phyloP scores from a whole-genome alignment of 2,113 vertebrate genomes.

The Sebastes schlegelii region DNA sequence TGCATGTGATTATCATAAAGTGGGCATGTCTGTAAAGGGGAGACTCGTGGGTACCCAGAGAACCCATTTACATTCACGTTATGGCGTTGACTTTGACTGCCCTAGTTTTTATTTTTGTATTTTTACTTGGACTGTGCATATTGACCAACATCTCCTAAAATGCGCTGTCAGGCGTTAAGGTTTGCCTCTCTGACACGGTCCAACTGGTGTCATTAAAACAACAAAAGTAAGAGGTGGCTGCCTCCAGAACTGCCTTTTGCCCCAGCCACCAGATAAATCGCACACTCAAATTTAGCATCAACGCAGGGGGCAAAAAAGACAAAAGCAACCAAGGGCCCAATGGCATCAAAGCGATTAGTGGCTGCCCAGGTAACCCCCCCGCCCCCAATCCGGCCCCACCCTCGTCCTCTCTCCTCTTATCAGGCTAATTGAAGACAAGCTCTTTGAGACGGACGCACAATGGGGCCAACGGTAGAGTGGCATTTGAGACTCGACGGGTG shows the following conservation, averaged over 20 bases:
- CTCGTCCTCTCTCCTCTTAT: constrained; percentile 76
- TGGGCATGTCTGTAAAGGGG: no score
- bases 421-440: constrained; percentile 86
- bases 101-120: neutral
- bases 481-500: constrained; percentile 79
- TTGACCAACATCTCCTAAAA: neutral
- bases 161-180: neutral
- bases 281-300: constrained; percentile 65
- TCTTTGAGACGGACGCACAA: constrained; percentile 80
- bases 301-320: constrained; percentile 65
- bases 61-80: no score
- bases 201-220: constrained; percentile 51
- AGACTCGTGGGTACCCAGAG: no score
- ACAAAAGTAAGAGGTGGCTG: constrained; percentile 67
- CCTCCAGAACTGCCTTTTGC: constrained; percentile 60
- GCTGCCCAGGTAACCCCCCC: constrained; percentile 68
- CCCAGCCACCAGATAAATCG: constrained; percentile 58
- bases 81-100: no score
- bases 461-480: constrained; percentile 78
- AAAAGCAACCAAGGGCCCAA: constrained; percentile 76
- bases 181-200: constrained; percentile 32
- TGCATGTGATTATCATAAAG: no score
- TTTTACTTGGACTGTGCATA: neutral
- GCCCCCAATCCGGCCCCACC: constrained; percentile 55
- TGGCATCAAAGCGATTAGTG: constrained; percentile 76